Evolutionary conservation across 2,797 vertebrate genomes (phyloP).

Genomic region (Esox masquinongy): DNA sequence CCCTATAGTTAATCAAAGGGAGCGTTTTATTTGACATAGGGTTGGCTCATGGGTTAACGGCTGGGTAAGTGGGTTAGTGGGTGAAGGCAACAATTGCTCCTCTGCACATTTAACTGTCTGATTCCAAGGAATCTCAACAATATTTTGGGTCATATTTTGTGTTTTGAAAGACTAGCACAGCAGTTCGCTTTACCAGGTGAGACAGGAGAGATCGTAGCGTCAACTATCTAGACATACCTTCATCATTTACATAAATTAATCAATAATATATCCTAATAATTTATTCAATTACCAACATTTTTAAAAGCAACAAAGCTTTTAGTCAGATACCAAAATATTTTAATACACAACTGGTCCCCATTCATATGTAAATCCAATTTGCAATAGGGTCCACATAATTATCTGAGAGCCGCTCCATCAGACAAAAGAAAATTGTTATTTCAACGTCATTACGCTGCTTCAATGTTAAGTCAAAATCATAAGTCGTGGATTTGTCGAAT

Average conservation of each 20-base stretch:
- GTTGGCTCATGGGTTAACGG: background rate
- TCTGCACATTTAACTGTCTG: background rate
- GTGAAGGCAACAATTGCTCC: background rate
- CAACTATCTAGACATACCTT: background rate
- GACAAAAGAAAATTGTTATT: conserved; percentile 6
- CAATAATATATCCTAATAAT: too few relatives aligned
- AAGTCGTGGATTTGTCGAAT: background rate
- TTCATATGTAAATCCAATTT: background rate
- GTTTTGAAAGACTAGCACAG: background rate
- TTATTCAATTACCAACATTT: too few relatives aligned
- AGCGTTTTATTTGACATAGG: background rate
- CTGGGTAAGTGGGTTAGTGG: background rate
- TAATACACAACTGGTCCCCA: background rate
- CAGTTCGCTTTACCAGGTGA: too few relatives aligned
- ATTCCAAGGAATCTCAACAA: background rate
- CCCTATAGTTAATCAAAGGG: background rate
- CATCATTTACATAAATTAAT: too few relatives aligned
- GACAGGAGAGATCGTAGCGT: too few relatives aligned
- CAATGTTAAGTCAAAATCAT: background rate
- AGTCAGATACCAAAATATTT: too few relatives aligned
- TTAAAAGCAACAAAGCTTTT: too few relatives aligned
- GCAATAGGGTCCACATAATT: background rate
- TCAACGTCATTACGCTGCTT: background rate
- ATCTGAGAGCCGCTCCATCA: background rate
- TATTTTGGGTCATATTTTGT: background rate